phyloP scores from a whole-genome alignment of 2,113 vertebrate genomes.

The Ginglymostoma cirratum region DNA sequence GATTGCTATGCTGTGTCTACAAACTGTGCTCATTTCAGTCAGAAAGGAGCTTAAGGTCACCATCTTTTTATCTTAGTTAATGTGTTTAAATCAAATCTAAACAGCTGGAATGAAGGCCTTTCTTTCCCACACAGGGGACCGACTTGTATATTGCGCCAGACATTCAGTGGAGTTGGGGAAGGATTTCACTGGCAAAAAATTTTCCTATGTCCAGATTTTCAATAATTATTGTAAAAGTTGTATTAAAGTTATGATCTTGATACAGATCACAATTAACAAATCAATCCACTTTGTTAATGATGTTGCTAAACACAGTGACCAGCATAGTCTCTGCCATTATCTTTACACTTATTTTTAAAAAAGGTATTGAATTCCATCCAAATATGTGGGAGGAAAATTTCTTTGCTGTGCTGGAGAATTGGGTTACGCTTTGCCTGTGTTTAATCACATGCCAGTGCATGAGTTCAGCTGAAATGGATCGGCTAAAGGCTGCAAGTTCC shows the following conservation, averaged over 20 bases:
- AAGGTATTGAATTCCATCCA: background rate
- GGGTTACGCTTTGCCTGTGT: background rate
- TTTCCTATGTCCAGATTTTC: background rate
- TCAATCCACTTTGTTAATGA: background rate
- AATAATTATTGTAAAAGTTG: background rate
- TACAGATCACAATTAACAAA: background rate
- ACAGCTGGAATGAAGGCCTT: background rate
- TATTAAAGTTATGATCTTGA: background rate
- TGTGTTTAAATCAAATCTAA: background rate
- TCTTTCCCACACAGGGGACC: background rate
- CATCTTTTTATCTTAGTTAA: background rate
- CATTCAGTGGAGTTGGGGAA: background rate
- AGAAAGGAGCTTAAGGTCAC: background rate
- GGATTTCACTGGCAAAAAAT: background rate
- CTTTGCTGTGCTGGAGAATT: background rate
- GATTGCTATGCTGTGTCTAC: background rate
- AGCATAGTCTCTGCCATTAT: background rate
- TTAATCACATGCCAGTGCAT: background rate
- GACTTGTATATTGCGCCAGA: background rate
- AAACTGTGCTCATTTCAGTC: background rate
- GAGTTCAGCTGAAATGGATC: background rate
- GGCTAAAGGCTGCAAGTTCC: background rate
- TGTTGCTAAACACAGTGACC: background rate
- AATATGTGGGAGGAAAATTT: background rate
- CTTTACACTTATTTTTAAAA: background rate